Percentiles rank a stretch among this genome's conserved stretches.
These are phyloP conservation scores for Heliconius hewitsoni DNA, from an alignment of 1,140 invertebrate genomes.

Conservation along the genomic window DNA sequence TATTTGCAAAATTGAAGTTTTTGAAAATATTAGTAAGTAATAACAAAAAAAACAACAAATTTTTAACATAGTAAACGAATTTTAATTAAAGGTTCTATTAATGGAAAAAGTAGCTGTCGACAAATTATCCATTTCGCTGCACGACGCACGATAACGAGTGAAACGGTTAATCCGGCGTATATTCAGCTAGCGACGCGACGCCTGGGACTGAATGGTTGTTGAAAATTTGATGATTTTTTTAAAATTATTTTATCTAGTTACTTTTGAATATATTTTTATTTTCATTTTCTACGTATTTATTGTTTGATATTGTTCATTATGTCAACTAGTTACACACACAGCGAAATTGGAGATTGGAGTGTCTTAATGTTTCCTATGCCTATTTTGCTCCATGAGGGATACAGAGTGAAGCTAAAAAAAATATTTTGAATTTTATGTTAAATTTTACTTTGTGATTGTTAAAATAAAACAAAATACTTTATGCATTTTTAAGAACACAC, in stretches of 20 bases:
- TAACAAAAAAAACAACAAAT: no score
- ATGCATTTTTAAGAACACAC: no score
- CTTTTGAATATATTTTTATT: not conserved
- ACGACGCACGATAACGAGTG: slow-evolving; percentile 26
- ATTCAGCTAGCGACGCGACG: slow-evolving; percentile 24
- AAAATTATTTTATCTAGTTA: not conserved
- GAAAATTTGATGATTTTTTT: not conserved
- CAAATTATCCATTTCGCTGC: slow-evolving; percentile 28
- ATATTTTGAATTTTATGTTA: no score
- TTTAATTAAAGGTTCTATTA: slow-evolving; percentile 28
- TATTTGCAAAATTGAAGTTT: not conserved
- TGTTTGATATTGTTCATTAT: no score
- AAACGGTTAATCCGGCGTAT: slow-evolving; percentile 31
- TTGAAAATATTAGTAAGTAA: not conserved
- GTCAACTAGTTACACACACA: no score
- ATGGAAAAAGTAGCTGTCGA: slow-evolving; percentile 22
- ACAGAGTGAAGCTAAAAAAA: no score
- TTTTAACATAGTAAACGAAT: not conserved
- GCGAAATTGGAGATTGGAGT: no score
- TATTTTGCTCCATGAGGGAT: no score
- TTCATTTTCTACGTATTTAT: not conserved
- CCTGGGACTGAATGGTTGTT: slow-evolving; percentile 16
- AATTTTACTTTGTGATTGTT: no score
- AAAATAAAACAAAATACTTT: no score
- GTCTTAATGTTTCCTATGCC: no score